Percentiles rank a stretch among this genome's conserved stretches.
phyloP scores from a whole-genome alignment of 64 coral and sea anemone species.

The Montipora capricornis region DNA sequence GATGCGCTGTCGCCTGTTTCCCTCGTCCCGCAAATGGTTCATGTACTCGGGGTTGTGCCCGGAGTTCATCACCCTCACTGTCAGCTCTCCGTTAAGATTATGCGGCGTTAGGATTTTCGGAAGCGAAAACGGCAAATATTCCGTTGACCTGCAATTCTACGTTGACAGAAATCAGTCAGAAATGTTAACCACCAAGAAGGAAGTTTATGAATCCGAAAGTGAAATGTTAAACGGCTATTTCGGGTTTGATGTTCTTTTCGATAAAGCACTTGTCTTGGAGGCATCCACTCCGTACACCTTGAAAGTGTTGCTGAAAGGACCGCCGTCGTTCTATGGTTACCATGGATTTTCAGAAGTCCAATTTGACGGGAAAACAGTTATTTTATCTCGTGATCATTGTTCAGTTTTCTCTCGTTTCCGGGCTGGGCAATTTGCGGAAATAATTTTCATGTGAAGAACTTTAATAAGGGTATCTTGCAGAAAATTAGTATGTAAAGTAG shows the following conservation, averaged over 20 bases:
- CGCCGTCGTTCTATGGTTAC: slow-evolving; percentile 18
- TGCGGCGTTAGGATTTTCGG: slow-evolving; percentile 83
- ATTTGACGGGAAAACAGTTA: slow-evolving; percentile 35
- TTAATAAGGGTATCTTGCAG: not conserved
- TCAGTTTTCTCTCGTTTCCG: slow-evolving; percentile 26
- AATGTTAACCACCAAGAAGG: slow-evolving; percentile 27
- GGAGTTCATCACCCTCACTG: slow-evolving; percentile 69
- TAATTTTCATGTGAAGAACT: slow-evolving; percentile 45
- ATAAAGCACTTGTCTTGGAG: slow-evolving; percentile 24
- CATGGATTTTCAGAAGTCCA: not conserved
- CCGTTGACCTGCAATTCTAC: slow-evolving; percentile 44
- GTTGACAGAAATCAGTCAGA: not conserved
- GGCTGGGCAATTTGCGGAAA: slow-evolving; percentile 74
- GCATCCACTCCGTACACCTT: slow-evolving; percentile 42
- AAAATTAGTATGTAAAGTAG: no score
- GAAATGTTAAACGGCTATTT: slow-evolving; percentile 30
- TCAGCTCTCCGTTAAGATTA: slow-evolving; percentile 47
- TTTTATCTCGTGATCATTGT: slow-evolving; percentile 15
- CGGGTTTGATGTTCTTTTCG: slow-evolving; percentile 70
- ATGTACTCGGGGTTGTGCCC: slow-evolving; percentile 72
- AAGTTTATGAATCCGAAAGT: slow-evolving; percentile 44
- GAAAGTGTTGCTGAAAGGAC: slow-evolving; percentile 40
- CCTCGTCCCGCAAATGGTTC: slow-evolving; percentile 53
- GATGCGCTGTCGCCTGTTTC: slow-evolving; percentile 59
- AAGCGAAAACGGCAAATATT: slow-evolving; percentile 54